phyloP scores from a whole-genome alignment of 2,888 invertebrate species.

The Portevinia maculata region DNA sequence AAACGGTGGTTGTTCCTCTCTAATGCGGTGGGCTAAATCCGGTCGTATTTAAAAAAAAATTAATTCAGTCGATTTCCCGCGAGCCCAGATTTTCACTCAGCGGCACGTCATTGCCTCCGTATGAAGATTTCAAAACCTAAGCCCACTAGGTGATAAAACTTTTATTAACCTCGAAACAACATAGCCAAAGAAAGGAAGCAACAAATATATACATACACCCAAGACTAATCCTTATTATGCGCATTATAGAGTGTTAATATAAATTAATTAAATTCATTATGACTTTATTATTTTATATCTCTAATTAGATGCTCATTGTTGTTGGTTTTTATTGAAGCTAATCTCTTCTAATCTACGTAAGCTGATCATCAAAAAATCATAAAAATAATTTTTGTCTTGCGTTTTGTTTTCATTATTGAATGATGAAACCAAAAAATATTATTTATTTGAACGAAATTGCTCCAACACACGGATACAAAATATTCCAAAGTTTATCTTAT shows the following conservation, averaged over 20 bases:
- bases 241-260: slow-evolving; percentile 68
- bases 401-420: slow-evolving; percentile 17
- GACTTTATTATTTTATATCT: slow-evolving; percentile 57
- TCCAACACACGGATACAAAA: neutral
- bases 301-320: slow-evolving; percentile 14
- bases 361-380: slow-evolving; percentile 60
- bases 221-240: slow-evolving; percentile 70
- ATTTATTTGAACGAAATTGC: slow-evolving; percentile 43
- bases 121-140: slow-evolving; percentile 66
- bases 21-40: no score
- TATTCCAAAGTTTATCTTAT: neutral
- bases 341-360: slow-evolving; percentile 15
- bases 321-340: slow-evolving; percentile 3
- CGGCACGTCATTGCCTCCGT: neutral
- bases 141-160: slow-evolving; percentile 58
- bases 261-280: slow-evolving; percentile 69
- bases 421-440: slow-evolving; percentile 29
- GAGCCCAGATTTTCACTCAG: neutral
- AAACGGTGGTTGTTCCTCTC: no score
- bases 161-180: slow-evolving; percentile 44
- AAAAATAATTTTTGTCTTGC: slow-evolving; percentile 31
- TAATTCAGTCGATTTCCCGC: neutral
- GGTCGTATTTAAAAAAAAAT: neutral
- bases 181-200: slow-evolving; percentile 58
- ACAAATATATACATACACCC: slow-evolving; percentile 29